A percentile compares a stretch with the other conserved stretches of the same genome.
These are phyloP conservation scores for Incurvaria masculella DNA, from an alignment of 2,888 invertebrate genomes.

Conservation along the genomic window DNA sequence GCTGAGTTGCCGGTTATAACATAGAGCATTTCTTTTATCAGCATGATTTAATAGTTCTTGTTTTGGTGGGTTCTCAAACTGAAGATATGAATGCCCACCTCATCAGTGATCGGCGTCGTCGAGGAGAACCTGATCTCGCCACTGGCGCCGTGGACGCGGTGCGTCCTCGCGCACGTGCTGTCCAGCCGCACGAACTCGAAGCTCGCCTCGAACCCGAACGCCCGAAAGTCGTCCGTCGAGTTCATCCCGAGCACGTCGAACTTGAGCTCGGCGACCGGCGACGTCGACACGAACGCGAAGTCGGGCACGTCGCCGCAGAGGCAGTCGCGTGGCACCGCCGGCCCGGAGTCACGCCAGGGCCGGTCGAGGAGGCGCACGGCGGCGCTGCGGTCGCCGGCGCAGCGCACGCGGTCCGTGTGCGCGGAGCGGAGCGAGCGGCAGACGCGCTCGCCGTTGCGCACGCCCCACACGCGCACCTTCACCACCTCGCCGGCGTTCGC, in stretches of 20 bases:
- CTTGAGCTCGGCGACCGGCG: slow-evolving; percentile 74
- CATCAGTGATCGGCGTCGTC: slow-evolving; percentile 46
- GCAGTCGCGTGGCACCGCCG: slow-evolving; percentile 74
- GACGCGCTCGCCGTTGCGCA: slow-evolving; percentile 60
- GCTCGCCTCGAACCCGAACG: slow-evolving; percentile 78
- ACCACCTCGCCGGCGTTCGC: slow-evolving; percentile 80
- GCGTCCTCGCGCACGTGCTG: slow-evolving; percentile 66
- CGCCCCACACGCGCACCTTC: slow-evolving; percentile 69
- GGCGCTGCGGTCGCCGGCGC: slow-evolving; percentile 67
- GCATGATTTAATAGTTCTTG: too few species aligned
- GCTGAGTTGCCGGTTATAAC: too few species aligned
- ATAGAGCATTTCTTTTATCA: too few species aligned
- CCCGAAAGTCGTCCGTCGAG: slow-evolving; percentile 80
- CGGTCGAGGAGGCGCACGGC: slow-evolving; percentile 72
- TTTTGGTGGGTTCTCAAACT: too few species aligned
- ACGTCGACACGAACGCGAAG: slow-evolving; percentile 73
- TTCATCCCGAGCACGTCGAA: slow-evolving; percentile 83
- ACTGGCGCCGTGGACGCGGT: slow-evolving; percentile 70
- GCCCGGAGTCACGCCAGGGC: slow-evolving; percentile 61
- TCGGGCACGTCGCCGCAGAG: slow-evolving; percentile 50
- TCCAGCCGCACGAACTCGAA: slow-evolving; percentile 76
- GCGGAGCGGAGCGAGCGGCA: slow-evolving; percentile 60
- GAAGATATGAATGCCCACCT: slow-evolving; percentile 31
- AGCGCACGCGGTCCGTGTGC: slow-evolving; percentile 67
- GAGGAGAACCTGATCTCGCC: slow-evolving; percentile 67